Evolutionary conservation across 2,888 invertebrate species (phyloP).

Genomic region (Perdita meconis): DNA sequence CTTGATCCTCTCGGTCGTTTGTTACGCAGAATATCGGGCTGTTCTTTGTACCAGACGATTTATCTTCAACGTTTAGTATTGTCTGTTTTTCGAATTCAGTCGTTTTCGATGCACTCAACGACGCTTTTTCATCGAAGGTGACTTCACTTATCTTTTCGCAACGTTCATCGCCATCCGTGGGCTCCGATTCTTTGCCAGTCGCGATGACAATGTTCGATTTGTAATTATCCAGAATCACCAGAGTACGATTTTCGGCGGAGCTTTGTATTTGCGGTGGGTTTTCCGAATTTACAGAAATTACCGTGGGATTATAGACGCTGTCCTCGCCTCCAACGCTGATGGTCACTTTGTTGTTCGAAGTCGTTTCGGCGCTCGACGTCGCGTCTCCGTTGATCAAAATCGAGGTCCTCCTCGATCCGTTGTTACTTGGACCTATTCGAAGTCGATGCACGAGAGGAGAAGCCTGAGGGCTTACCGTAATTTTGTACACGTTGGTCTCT

Average conservation of each 20-base stretch:
- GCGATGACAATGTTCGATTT: conserved; percentile 81
- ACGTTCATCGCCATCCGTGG: conserved; percentile 1
- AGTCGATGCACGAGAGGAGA: conserved; percentile 81
- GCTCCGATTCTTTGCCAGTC: conserved; percentile 42
- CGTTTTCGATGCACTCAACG: not conserved
- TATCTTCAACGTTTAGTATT: conserved; percentile 27
- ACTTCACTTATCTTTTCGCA: conserved; percentile 1
- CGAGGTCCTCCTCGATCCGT: conserved; percentile 89
- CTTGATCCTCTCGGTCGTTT: conserved; percentile 32
- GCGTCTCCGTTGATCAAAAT: conserved; percentile 83
- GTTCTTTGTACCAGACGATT: conserved; percentile 11
- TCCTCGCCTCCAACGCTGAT: conserved; percentile 84
- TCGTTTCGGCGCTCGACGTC: conserved; percentile 46
- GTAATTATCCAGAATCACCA: conserved; percentile 82
- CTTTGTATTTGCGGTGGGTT: conserved; percentile 74
- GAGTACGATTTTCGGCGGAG: conserved; percentile 78
- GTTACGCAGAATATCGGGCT: conserved; percentile 10
- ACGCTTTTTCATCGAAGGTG: not conserved
- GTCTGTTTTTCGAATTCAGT: conserved; percentile 39
- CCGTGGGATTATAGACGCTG: conserved; percentile 81
- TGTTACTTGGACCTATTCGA: conserved; percentile 77
- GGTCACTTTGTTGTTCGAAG: conserved; percentile 83
- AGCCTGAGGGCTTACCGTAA: conserved; percentile 79
- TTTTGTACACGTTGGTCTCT: conserved; percentile 80
- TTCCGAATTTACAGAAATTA: conserved; percentile 80